Evolutionary conservation across 2,888 invertebrate genomes (phyloP), one percentile per base, ranked within the genome.

Genomic region (Polymixis lichenea): DNA sequence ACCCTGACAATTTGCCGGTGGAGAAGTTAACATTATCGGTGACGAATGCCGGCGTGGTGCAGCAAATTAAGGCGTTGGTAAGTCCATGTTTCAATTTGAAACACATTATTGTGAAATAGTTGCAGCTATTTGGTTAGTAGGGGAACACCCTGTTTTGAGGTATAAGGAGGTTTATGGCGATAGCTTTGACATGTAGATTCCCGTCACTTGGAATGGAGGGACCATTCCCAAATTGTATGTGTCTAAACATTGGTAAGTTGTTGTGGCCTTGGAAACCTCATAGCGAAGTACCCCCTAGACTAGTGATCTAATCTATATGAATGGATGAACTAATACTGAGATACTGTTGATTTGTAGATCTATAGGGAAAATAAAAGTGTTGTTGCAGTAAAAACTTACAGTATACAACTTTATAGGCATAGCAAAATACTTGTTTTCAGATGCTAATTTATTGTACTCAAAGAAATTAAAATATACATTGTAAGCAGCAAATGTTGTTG

Each of bases 1-100:
- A 97, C 90, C 97, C 97, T 38, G 94, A 97, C 62, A 97, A 97
- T 87, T 93, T 97, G 83, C 97, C 97, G 1, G 94, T 97, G 68
- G 97, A 97, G 87, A 92, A 94, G 67, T 86, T 97, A 72, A 93
- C 92, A 25, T 85, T 97, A 71, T 86, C 90, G 25, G 91, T 97
- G 6, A 92, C 93, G 46, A 95, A 96, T 80, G 95, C 96, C 80
- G 98, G 98, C 15, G 93, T 97, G 22, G 89, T 94, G 7, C 94
- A 96, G 78, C 92, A 95, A 84, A 93, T 98, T 67, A 97, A 97
- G 83, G 98, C 98, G 70, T 95, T 98, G 95, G 98, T 98, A 94
- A 95, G 95, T 88, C 77, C 49, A 75, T 80, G 67, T 72, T 79
- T 75, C 58, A 70, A 51, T 69, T 79, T 51, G 43, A 67, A 77